Evolutionary conservation across 1,140 invertebrate species (phyloP).

Genomic region (Drosophila mayri): DNA sequence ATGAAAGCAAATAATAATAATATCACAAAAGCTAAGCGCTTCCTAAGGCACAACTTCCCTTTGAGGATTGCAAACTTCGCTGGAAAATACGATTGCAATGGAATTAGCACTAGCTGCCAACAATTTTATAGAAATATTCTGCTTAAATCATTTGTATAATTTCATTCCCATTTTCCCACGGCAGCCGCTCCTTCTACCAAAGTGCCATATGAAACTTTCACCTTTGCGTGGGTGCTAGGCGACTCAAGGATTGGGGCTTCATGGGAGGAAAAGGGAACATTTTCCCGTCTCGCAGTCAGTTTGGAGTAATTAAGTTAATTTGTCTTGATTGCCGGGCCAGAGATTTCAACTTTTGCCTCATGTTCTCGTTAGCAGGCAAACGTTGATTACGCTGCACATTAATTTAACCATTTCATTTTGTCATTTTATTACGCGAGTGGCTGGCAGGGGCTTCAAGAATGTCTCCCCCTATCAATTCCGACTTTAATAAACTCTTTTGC

Average conservation of each 20-base stretch:
- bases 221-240: constrained; percentile 15
- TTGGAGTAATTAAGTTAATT: constrained; percentile 55
- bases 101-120: constrained; percentile 26
- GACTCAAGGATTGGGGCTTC: not conserved
- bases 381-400: constrained; percentile 52
- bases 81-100: constrained; percentile 22
- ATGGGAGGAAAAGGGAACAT: not conserved
- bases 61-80: constrained; percentile 4
- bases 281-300: constrained; percentile 38
- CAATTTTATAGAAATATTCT: constrained; percentile 33
- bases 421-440: constrained; percentile 38
- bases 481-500: constrained; percentile 76
- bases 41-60: constrained; percentile 1
- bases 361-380: constrained; percentile 41
- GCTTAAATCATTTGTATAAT: constrained; percentile 50
- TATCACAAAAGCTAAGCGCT: not conserved
- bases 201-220: constrained; percentile 42
- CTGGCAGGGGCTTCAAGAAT: not conserved
- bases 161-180: constrained; percentile 31
- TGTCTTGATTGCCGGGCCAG: constrained; percentile 48
- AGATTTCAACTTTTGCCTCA: constrained; percentile 48
- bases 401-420: constrained; percentile 50
- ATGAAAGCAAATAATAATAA: not conserved
- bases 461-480: constrained; percentile 56
- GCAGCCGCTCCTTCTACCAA: not conserved